Evolutionary conservation across 2,113 vertebrate genomes (phyloP).

Genomic region (Carettochelys insculpta): DNA sequence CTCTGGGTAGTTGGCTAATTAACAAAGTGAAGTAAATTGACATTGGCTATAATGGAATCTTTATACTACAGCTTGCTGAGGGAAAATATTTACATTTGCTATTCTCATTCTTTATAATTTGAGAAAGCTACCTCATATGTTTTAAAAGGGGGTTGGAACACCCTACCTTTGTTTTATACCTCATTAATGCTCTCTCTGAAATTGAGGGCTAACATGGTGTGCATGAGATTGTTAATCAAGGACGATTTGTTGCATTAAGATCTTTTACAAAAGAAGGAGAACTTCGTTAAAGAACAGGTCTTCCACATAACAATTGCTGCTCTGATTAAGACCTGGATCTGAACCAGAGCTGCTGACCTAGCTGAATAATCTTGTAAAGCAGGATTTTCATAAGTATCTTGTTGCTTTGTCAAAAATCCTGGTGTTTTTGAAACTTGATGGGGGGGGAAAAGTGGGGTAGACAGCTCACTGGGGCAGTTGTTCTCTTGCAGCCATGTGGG

Average conservation of each 20-base stretch:
- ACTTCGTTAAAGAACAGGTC: background rate
- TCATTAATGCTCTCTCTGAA: background rate
- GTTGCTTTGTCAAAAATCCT: background rate
- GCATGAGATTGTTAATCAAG: background rate
- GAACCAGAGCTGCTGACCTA: background rate
- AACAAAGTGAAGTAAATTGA: background rate
- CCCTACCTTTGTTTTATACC: background rate
- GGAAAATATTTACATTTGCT: background rate
- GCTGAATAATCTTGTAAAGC: background rate
- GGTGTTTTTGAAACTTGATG: background rate
- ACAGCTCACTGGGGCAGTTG: background rate
- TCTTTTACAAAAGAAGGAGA: background rate
- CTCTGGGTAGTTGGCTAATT: background rate
- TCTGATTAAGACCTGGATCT: background rate
- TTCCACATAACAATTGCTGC: background rate
- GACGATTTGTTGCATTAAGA: background rate
- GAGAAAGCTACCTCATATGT: background rate
- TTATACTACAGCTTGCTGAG: background rate
- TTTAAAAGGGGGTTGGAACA: background rate
- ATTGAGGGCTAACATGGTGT: background rate
- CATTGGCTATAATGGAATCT: background rate
- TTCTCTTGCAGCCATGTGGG: background rate
- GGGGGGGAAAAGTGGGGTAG: background rate
- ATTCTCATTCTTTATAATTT: background rate
- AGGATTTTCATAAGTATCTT: background rate